A percentile compares a stretch with the other conserved stretches of the same genome.
These are phyloP conservation scores for Dicranocentrus wangi DNA, from an alignment of 2,888 invertebrate genomes.

Conservation along the genomic window DNA sequence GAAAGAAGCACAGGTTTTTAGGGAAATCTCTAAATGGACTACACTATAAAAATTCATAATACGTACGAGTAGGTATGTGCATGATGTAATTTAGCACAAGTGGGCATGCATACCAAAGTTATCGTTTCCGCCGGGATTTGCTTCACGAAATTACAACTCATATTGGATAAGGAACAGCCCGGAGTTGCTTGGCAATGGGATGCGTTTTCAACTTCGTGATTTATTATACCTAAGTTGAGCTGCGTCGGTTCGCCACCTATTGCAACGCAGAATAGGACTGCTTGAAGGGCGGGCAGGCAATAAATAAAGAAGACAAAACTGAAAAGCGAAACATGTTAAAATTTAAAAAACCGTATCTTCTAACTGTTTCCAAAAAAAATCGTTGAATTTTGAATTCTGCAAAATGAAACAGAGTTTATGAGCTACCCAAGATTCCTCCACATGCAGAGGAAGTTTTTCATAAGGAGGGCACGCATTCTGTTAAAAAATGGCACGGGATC, in stretches of 20 bases:
- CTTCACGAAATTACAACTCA: conserved; percentile 87
- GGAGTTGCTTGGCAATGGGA: conserved; percentile 76
- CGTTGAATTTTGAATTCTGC: no score
- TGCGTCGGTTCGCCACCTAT: conserved; percentile 91
- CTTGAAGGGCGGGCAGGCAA: conserved; percentile 94
- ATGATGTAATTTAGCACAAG: no score
- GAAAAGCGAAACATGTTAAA: not conserved
- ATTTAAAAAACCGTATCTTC: no score
- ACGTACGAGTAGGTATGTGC: no score
- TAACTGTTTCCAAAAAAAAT: no score
- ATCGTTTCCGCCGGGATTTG: conserved; percentile 83
- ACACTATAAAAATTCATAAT: no score
- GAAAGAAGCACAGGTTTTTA: no score
- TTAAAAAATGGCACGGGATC: conserved; percentile 43
- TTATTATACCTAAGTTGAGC: conserved; percentile 87
- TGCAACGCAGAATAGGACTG: conserved; percentile 93
- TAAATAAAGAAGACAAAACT: conserved; percentile 95
- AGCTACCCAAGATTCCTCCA: conserved; percentile 90
- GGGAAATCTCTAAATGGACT: no score
- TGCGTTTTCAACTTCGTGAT: conserved; percentile 81
- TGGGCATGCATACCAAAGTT: conserved; percentile 82
- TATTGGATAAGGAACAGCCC: conserved; percentile 82
- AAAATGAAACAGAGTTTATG: no score
- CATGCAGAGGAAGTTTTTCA: conserved; percentile 92
- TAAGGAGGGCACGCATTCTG: conserved; percentile 81